Percentiles rank a stretch among this genome's conserved stretches.
Conservation (phyloP, 2,113 vertebrate genomes). For the Pao palembangensis region DNA sequence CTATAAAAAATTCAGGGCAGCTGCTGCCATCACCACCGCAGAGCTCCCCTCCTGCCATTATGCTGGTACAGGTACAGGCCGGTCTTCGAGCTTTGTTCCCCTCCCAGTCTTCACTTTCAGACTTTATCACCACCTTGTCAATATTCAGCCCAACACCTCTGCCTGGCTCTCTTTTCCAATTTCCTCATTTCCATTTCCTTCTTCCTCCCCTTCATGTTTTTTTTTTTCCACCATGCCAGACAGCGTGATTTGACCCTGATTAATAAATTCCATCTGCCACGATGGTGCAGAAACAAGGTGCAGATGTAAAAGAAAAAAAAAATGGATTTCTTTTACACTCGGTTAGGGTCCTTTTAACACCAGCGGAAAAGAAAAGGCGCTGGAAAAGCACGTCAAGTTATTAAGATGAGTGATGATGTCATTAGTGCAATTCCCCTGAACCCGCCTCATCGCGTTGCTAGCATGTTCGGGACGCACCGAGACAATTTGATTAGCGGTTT, state of each 20-base stretch:
- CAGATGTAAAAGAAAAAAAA: conserved; percentile 21
- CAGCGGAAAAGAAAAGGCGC: conserved; percentile 32
- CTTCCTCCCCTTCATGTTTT: background rate
- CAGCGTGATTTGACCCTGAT: conserved; percentile 49
- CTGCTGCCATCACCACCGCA: conserved; percentile 52
- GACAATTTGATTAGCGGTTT: conserved; percentile 64
- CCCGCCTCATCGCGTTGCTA: conserved; percentile 44
- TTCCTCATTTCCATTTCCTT: conserved; percentile 26
- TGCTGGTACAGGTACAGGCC: conserved; percentile 36
- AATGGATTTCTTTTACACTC: conserved; percentile 36
- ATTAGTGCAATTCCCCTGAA: conserved; percentile 39
- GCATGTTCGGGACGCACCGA: conserved; percentile 50
- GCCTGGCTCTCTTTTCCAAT: background rate
- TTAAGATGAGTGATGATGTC: conserved; percentile 65
- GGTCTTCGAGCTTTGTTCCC: conserved; percentile 7
- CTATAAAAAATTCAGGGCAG: conserved; percentile 65
- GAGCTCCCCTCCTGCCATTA: conserved; percentile 43
- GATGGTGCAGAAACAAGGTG: conserved; percentile 32
- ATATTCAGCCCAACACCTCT: conserved; percentile 13
- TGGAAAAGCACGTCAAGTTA: conserved; percentile 22
- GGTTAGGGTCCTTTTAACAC: conserved; percentile 31
- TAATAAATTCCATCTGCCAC: conserved; percentile 41
- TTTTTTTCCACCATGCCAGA: conserved; percentile 11
- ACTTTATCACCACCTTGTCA: conserved; percentile 56
- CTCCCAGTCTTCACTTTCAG: conserved; percentile 18